Conservation (phyloP, 1,140 invertebrate species). For the Triops cancriformis region DNA sequence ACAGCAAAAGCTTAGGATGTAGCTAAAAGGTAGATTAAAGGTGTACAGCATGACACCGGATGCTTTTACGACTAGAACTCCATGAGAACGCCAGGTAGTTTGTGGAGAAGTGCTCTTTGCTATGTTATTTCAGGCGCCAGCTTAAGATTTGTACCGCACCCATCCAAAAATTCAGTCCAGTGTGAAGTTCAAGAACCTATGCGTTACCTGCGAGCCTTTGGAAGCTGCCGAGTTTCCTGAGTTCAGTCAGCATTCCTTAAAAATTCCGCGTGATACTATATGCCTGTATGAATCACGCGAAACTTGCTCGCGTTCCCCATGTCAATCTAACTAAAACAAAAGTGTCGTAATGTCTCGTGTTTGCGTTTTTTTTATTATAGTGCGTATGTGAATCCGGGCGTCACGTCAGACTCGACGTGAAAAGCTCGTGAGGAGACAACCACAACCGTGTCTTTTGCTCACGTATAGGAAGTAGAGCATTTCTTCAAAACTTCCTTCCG, state of each 20-base stretch:
- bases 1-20: background rate
- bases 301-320: no score
- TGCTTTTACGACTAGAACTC: background rate
- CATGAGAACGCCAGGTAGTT: background rate
- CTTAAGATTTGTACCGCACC: background rate
- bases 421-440: background rate
- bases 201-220: background rate
- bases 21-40: background rate
- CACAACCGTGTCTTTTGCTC: background rate
- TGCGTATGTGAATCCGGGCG: background rate
- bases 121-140: background rate
- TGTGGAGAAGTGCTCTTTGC: background rate
- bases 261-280: no score
- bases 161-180: background rate
- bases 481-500: constrained; percentile 5
- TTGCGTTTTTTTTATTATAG: background rate
- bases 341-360: no score
- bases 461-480: background rate
- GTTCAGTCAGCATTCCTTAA: background rate
- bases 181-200: constrained; percentile 14
- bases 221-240: background rate
- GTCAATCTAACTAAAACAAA: no score
- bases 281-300: no score
- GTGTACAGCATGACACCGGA: background rate
- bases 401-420: background rate